Base-by-base conservation (phyloP, 1,140 invertebrate genomes). In the Cylas formicarius region DNA sequence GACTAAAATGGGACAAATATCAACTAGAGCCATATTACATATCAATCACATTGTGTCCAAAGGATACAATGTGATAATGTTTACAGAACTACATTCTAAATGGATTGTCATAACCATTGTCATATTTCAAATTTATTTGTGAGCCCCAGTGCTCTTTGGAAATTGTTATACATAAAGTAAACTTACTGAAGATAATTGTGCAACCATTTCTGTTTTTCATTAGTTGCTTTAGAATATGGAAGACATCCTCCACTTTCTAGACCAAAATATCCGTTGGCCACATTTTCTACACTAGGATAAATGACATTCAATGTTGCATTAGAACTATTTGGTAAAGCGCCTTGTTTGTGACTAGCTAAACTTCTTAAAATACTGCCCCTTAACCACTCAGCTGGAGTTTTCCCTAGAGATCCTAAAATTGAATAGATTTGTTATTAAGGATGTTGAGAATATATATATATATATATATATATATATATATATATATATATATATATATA, bases 161-260 rank as follows among this genome's bases (percentile, higher is more conserved):
- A 47, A 17, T 26, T 16, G 8, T n/a, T 26, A 26, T 26, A 26
- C n/a, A 26, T 9, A 9, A 26, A 20, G 10, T 39, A 18, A 3
- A 75, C 75, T 75, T 71, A 90, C 86, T 85, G 78, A 29, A 97
- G 68, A 65, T 80, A 84, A 3, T 73, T 65, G 36, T 76, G 76
- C 0, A 97, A 68, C 84, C 90, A 97, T 1, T 67, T 61, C 60
- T 97, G 92, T 60, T 93, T 95, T n/a, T 74, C 67, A 58, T 93
- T 86, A 0, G 75, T 76, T 36, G 74, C 74, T 37, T 76, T 78
- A 3, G 77, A 76, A 66, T 97, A 97, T 0, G 92, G 92, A n/a
- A 97, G 68, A 63, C 89, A 94, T 1, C 82, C 83, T 8, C 90
- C 90, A 9, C 86, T 90, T 22, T 78, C 65, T 41, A 84, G 76